Evolutionary conservation across 2,888 invertebrate genomes (phyloP).

Genomic region (Odontocolon sp.): DNA sequence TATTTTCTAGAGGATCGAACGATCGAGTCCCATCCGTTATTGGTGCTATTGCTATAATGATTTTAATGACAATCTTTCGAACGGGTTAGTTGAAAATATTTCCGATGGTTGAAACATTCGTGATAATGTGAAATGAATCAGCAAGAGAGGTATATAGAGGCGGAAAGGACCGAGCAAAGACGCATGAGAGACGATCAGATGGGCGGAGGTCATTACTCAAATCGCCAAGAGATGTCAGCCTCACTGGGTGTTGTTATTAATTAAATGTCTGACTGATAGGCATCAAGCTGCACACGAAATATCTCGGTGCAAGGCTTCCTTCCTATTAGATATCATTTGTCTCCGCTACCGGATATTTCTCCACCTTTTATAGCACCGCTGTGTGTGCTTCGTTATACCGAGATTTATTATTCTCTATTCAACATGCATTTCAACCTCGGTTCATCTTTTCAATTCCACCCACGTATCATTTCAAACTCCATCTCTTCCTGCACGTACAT

Average conservation of each 20-base stretch:
- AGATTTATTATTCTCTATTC: conserved; percentile 62
- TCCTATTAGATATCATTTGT: conserved; percentile 79
- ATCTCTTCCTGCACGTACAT: background rate
- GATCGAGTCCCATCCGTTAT: conserved; percentile 30
- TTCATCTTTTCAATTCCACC: conserved; percentile 62
- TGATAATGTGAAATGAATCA: conserved; percentile 74
- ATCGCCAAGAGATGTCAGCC: conserved; percentile 76
- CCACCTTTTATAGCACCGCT: conserved; percentile 57
- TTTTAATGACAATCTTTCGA: conserved; percentile 52
- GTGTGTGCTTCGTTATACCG: conserved; percentile 55
- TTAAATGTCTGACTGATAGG: conserved; percentile 79
- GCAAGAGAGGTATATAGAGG: conserved; percentile 51
- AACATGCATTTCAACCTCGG: conserved; percentile 36
- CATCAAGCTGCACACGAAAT: conserved; percentile 69
- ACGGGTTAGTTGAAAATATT: conserved; percentile 10
- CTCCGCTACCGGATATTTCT: conserved; percentile 75
- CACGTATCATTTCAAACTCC: conserved; percentile 45
- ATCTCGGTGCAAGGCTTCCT: conserved; percentile 64
- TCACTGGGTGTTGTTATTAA: conserved; percentile 78
- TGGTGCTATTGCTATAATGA: conserved; percentile 33
- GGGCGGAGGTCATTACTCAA: conserved; percentile 78
- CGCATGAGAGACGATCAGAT: conserved; percentile 74
- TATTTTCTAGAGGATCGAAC: conserved; percentile 22
- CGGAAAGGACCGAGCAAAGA: conserved; percentile 64
- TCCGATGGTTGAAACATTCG: conserved; percentile 64